Base-by-base conservation (phyloP, 2,797 vertebrate genomes). In the Poeciliopsis paucimaculata region DNA sequence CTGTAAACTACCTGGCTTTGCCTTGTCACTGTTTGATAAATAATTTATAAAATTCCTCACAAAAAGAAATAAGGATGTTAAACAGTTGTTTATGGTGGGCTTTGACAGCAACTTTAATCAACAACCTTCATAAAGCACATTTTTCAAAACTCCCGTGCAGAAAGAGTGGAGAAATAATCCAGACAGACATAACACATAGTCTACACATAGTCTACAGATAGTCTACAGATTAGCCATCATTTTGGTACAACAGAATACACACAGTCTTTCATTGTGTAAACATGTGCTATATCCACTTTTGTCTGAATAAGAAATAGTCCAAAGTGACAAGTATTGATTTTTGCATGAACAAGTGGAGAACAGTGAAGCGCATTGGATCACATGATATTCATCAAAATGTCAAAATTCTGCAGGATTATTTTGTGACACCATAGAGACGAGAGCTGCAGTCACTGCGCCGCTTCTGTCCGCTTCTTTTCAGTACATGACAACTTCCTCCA, bases 401-500 rank as follows among this genome's bases (percentile, higher is more conserved):
- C 79, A 20, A 5, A 34, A 62, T 11, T 66, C 13, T 43, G 68
- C 51, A 75, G 57, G 78, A 80, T 62, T 8, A 77, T 55, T 79
- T 34, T 26, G 72, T 77, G 57, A 47, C 75, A 72, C 81, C 87
- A 91, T 76, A 89, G 87, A 87, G 86, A 88, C 86, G 6, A 68
- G 53, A 82, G 70, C 86, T 81, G 85, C 3, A 70, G 62, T 73
- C 26, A 26, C 64, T 49, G 76, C 51, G 62, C 55, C 60, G 45
- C 39, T 75, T 88, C 60, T 72, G 51, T 76, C 73, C 45, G 36
- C 79, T 75, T 79, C 82, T 90, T 93, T 93, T 92, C 64, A 93
- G 89, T 85, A 31, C 73, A 78, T 72, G 92, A 92, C 90, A 94
- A 88, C 79, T 88, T 77, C 78, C 26, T 72, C 68, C 74, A 82